phyloP scores from a whole-genome alignment of 2,113 vertebrate genomes.

The Cygnus atratus region DNA sequence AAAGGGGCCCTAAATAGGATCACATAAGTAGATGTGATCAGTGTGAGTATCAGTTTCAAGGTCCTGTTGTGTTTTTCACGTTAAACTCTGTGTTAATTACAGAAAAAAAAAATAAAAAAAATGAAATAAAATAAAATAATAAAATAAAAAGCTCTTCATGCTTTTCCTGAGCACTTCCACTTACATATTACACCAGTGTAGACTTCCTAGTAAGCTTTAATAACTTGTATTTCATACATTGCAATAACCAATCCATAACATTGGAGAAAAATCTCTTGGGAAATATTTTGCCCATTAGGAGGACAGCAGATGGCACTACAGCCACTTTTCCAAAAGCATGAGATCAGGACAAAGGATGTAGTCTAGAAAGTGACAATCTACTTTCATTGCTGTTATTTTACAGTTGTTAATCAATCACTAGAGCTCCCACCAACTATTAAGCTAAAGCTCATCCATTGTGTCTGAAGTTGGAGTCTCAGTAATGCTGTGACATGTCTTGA shows the following conservation, averaged over 20 bases:
- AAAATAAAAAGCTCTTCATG: neutral
- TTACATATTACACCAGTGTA: neutral
- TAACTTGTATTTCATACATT: neutral
- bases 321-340: neutral
- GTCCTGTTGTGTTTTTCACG: neutral
- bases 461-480: neutral
- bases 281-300: neutral
- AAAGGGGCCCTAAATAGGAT: neutral
- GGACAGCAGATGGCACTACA: constrained; percentile 49
- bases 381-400: neutral
- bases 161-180: neutral
- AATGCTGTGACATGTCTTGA: neutral
- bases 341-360: neutral
- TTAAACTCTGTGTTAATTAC: neutral
- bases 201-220: neutral
- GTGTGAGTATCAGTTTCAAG: neutral
- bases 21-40: neutral
- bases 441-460: neutral
- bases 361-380: neutral
- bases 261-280: neutral
- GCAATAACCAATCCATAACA: neutral
- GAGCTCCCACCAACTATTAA: neutral
- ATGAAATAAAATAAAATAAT: neutral
- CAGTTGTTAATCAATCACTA: neutral
- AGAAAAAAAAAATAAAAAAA: neutral